Conservation (phyloP, 2,113 vertebrate genomes). For the Pipra filicauda region DNA sequence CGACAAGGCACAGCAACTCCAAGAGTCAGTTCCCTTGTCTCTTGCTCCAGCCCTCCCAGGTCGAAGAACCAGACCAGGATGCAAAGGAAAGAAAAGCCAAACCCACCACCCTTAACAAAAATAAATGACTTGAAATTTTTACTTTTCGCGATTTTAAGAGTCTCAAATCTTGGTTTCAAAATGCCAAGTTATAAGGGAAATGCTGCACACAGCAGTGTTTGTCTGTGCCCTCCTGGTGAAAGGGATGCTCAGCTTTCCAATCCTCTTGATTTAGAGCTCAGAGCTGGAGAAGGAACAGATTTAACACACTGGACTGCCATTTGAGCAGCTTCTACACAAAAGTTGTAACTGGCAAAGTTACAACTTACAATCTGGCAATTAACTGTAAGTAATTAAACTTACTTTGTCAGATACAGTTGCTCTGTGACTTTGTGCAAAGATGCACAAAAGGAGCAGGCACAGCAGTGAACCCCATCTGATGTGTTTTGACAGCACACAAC, state of each 20-base stretch:
- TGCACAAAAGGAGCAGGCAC: background rate
- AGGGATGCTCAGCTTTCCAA: background rate
- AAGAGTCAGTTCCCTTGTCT: accelerated
- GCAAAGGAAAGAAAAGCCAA: background rate
- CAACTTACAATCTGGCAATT: background rate
- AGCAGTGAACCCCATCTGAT: background rate
- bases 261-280: background rate
- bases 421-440: background rate
- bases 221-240: background rate
- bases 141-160: background rate
- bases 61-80: background rate
- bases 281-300: background rate
- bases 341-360: background rate
- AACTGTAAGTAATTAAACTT: background rate
- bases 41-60: background rate
- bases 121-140: background rate
- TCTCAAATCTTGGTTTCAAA: background rate
- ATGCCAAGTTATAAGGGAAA: background rate
- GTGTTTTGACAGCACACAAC: background rate
- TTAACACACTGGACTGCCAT: background rate
- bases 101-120: background rate
- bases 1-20: background rate
- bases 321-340: background rate
- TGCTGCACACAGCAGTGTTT: background rate
- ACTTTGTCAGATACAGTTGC: background rate